Percentiles rank a stretch among this genome's conserved stretches.
phyloP scores from a whole-genome alignment of 2,888 invertebrate genomes.

The Amblyjoppa proteus region DNA sequence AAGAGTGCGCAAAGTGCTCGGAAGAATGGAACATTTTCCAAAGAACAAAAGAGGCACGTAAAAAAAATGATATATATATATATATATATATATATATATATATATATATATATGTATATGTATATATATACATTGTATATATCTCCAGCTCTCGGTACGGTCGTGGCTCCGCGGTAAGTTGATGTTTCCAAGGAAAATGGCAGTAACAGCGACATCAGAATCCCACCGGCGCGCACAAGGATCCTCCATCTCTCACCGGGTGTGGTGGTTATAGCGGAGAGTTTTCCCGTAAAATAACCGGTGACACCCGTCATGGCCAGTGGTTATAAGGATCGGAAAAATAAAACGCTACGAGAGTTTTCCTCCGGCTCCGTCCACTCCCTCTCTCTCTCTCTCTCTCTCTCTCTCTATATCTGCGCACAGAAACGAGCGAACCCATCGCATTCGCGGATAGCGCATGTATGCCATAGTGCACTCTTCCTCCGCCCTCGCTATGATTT shows the following conservation, averaged over 20 bases:
- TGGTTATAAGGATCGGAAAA: slow-evolving; percentile 38
- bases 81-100: neutral
- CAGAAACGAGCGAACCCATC: slow-evolving; percentile 20
- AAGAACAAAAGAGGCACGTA: neutral
- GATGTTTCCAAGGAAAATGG: slow-evolving; percentile 18
- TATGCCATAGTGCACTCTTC: slow-evolving; percentile 26
- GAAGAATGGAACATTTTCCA: neutral
- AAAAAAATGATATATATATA: neutral
- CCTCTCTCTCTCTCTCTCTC: neutral
- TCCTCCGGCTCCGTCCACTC: neutral
- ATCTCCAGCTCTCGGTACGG: neutral
- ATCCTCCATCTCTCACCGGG: slow-evolving; percentile 5
- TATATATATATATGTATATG: neutral
- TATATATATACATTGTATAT: too few species aligned
- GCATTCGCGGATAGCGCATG: slow-evolving; percentile 28
- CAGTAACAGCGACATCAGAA: slow-evolving; percentile 15
- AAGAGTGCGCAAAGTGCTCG: slow-evolving; percentile 4
- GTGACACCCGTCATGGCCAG: slow-evolving; percentile 42
- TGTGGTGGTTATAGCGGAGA: slow-evolving; percentile 17
- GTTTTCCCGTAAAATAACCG: slow-evolving; percentile 39
- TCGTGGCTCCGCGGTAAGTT: neutral
- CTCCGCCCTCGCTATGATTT: slow-evolving; percentile 32
- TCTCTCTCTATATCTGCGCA: neutral
- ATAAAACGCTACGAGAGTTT: slow-evolving; percentile 37
- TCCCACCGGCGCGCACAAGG: neutral